Base-by-base conservation (phyloP, 2,888 invertebrate genomes). In the Scelioninae gen. 2 region DNA sequence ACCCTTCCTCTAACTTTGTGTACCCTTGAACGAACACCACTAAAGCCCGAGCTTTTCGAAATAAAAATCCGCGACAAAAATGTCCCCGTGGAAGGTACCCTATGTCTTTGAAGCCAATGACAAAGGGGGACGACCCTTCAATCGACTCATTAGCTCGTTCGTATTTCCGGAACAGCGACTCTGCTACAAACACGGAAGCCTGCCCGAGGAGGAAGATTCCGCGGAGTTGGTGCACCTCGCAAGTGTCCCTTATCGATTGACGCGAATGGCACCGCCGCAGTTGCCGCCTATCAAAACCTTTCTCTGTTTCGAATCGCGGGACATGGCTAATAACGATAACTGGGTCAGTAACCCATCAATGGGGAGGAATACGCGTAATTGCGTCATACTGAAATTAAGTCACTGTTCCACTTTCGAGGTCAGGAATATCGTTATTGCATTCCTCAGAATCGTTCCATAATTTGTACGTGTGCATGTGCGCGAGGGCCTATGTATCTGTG, bases 141-240 rank as follows among this genome's bases (percentile, higher is more conserved):
- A 28, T 57, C 52, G 58, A 58, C 43, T 67, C 58, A 52, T 58
- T 52, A 60, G 10, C 63, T 52, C 52, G 46, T 31, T 63, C 50
- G 41, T 15, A 37, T 41, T 72, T 65, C 65, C 72, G 65, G 65
- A 72, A 72, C 52, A 72, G 58, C 53, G 55, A 65, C 2, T 31
- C 4, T 16, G 31, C 10, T 1, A 31, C 11, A 11, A 52, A 43
- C 48, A 43, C 60, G 52, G 28, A 57, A 43, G 52, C 18, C 5
- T 22, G 22, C 22, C 16, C 16, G 35, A 28, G 13, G 3, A 31
- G 31, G 28, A 41, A 41, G 52, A 41, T 15, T 25, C 60, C 52
- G 48, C 45, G 35, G 19, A 68, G 67, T 37, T 58, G 43, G 37
- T 58, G 58, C 31, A 53, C 39, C 33, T 33, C 31, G 57, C 57